These are phyloP conservation scores for Dicerorhinus sumatrensis DNA, from an alignment of 2,113 vertebrate species.

Conservation along the genomic window DNA sequence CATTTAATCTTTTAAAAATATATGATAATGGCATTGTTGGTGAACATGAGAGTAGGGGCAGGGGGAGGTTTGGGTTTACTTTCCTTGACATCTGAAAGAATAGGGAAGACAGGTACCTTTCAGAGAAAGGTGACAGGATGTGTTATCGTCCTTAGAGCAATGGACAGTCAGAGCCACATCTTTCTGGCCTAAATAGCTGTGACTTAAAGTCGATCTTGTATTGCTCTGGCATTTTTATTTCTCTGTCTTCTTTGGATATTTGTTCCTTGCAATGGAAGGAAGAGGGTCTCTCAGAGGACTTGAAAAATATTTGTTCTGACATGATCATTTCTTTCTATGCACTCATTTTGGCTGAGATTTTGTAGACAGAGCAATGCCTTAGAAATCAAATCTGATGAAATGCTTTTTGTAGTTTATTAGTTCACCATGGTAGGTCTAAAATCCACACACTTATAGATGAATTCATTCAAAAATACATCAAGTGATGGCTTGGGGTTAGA, in stretches of 20 bases:
- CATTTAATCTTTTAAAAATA: not conserved
- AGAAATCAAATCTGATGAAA: not conserved
- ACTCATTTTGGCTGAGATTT: not conserved
- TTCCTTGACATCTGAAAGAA: not conserved
- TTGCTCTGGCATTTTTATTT: constrained; percentile 17
- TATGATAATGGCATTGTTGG: not conserved
- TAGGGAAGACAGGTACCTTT: not conserved
- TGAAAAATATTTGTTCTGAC: constrained; percentile 46
- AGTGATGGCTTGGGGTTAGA: not conserved
- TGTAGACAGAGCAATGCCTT: not conserved
- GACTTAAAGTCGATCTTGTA: constrained; percentile 56
- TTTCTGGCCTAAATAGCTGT: constrained; percentile 31
- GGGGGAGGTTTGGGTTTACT: not conserved
- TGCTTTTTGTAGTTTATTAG: not conserved
- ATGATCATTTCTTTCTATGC: not conserved
- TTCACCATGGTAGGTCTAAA: not conserved
- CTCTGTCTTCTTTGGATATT: not conserved
- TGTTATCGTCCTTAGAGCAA: not conserved
- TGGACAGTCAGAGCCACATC: not conserved
- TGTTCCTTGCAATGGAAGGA: not conserved
- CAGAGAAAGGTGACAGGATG: not conserved
- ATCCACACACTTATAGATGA: not conserved
- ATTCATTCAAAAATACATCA: not conserved
- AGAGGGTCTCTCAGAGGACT: not conserved
- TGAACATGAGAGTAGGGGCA: not conserved